Conservation (phyloP, 1,140 invertebrate species). For the Bradysia coprophila region DNA sequence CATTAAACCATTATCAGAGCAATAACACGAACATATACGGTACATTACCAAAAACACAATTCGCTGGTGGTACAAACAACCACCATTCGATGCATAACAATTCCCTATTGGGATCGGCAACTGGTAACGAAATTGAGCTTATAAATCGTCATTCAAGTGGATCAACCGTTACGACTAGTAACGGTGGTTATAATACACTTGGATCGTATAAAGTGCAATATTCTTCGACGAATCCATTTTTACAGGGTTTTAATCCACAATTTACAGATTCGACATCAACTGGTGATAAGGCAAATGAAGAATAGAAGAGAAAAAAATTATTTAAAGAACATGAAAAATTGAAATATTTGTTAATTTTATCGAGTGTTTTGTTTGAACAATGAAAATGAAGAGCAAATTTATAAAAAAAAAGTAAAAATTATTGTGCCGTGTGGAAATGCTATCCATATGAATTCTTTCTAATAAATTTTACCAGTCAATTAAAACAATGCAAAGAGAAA, state of each 20-base stretch:
- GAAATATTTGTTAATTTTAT: too few relatives aligned
- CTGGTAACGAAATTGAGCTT: neutral
- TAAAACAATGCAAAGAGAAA: too few relatives aligned
- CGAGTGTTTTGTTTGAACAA: too few relatives aligned
- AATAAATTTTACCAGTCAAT: too few relatives aligned
- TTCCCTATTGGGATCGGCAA: neutral
- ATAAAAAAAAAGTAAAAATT: too few relatives aligned
- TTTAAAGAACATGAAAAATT: too few relatives aligned
- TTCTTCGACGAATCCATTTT: conserved; percentile 23
- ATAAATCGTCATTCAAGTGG: conserved; percentile 4
- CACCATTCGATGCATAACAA: neutral
- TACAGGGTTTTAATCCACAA: conserved; percentile 17
- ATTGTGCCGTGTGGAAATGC: too few relatives aligned
- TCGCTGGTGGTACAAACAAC: conserved; percentile 2
- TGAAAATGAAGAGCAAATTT: too few relatives aligned
- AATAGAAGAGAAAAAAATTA: too few relatives aligned
- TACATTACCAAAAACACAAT: conserved; percentile 16
- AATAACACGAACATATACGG: conserved; percentile 11
- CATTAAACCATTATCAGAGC: neutral
- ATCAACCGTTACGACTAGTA: conserved; percentile 1
- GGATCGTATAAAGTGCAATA: conserved; percentile 22
- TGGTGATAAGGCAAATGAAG: neutral
- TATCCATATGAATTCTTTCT: too few relatives aligned
- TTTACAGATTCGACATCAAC: neutral
- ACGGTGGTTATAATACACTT: conserved; percentile 16